These are phyloP conservation scores for Pomacea maculata DNA, from an alignment of 1,140 invertebrate species.

Conservation along the genomic window DNA sequence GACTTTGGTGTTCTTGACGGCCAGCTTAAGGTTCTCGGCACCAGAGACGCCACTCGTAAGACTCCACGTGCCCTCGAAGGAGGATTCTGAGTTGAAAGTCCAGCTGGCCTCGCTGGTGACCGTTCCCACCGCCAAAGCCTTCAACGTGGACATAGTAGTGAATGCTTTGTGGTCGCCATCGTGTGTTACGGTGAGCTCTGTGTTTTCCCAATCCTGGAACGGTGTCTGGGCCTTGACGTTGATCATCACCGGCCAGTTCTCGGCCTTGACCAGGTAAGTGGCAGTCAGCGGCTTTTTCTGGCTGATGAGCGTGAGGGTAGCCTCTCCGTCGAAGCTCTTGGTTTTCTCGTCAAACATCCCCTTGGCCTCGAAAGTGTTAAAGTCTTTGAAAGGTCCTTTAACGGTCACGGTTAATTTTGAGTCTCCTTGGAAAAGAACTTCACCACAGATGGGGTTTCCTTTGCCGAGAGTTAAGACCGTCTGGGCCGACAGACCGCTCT, in stretches of 20 bases:
- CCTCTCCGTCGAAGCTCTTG: slow-evolving; percentile 4
- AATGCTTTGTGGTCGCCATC: slow-evolving; percentile 21
- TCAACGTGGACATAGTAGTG: slow-evolving; percentile 11
- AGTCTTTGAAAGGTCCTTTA: slow-evolving; percentile 12
- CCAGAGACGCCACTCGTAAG: slow-evolving; percentile 29
- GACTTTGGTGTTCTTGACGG: slow-evolving; percentile 8
- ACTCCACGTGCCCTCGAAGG: slow-evolving; percentile 23
- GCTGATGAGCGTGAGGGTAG: not conserved
- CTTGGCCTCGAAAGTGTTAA: slow-evolving; percentile 1
- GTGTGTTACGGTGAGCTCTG: slow-evolving; percentile 22
- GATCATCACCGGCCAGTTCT: slow-evolving; percentile 6
- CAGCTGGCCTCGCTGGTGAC: slow-evolving; percentile 5
- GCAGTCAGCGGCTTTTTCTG: slow-evolving; percentile 3
- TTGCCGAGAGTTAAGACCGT: not conserved
- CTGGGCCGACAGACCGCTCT: slow-evolving; percentile 11
- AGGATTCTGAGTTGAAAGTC: slow-evolving; percentile 3
- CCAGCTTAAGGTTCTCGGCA: slow-evolving; percentile 29
- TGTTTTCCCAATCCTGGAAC: slow-evolving; percentile 23
- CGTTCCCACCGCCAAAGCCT: slow-evolving; percentile 13
- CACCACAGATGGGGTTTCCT: not conserved
- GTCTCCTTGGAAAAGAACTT: slow-evolving; percentile 2
- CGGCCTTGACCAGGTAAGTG: slow-evolving; percentile 13
- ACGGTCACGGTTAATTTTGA: slow-evolving; percentile 1
- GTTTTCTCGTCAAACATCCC: not conserved
- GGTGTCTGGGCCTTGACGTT: slow-evolving; percentile 27